phyloP scores from a whole-genome alignment of 2,888 invertebrate genomes.

The Amphipoea oculea region DNA sequence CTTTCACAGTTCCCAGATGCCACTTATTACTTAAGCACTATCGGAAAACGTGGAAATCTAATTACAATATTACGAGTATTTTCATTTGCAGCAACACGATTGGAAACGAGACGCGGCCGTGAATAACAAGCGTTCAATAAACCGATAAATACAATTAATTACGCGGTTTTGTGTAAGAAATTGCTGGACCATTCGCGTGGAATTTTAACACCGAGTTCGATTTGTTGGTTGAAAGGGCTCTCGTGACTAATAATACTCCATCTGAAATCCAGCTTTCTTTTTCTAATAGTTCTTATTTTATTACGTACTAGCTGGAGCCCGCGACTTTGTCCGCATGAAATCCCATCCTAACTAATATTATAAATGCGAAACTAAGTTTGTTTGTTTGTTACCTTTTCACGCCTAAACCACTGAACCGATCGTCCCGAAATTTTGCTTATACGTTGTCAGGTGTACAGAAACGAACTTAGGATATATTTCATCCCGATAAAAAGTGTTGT shows the following conservation, averaged over 20 bases:
- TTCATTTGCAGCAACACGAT: constrained; percentile 39
- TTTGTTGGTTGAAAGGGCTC: constrained; percentile 20
- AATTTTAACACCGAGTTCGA: constrained; percentile 32
- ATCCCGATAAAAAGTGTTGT: too few relatives aligned
- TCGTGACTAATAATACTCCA: not conserved
- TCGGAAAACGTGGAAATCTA: constrained; percentile 48
- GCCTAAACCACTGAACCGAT: too few relatives aligned
- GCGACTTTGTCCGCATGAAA: too few relatives aligned
- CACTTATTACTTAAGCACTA: constrained; percentile 41
- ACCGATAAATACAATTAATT: constrained; percentile 55
- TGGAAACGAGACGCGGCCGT: constrained; percentile 14
- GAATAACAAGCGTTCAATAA: constrained; percentile 48
- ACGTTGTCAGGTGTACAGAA: too few relatives aligned
- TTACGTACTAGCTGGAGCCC: not conserved
- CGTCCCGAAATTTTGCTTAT: too few relatives aligned
- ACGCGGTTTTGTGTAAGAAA: constrained; percentile 36
- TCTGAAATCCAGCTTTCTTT: not conserved
- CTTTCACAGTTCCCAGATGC: not conserved
- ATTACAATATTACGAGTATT: constrained; percentile 50
- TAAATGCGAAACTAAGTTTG: too few relatives aligned
- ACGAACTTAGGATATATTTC: too few relatives aligned
- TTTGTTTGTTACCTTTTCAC: too few relatives aligned
- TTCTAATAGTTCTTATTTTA: not conserved
- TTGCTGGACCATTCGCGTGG: not conserved
- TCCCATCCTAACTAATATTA: too few relatives aligned